Evolutionary conservation across 2,888 invertebrate genomes (phyloP).

Genomic region (Anaspis maculata): DNA sequence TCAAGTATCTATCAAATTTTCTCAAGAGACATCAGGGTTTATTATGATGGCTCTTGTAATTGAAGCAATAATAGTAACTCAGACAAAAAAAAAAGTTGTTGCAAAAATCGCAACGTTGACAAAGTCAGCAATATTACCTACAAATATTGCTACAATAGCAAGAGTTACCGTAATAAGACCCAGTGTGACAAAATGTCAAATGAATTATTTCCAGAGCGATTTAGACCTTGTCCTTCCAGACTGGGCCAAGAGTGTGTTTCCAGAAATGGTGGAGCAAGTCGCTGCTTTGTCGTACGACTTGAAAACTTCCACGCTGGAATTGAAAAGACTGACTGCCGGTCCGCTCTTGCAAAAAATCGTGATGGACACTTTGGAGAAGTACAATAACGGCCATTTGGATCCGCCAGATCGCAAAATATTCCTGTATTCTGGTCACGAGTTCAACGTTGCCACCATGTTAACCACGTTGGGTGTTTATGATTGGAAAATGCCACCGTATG

Average conservation of each 20-base stretch:
- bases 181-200: too few species aligned
- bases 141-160: too few species aligned
- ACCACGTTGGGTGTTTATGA: constrained; percentile 41
- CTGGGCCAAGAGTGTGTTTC: constrained; percentile 31
- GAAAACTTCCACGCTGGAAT: too few species aligned
- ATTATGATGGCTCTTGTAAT: not conserved
- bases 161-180: too few species aligned
- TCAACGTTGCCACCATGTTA: constrained; percentile 44
- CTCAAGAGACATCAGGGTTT: too few species aligned
- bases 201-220: too few species aligned
- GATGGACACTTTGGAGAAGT: constrained; percentile 1
- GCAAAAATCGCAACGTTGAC: too few species aligned
- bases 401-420: constrained; percentile 25
- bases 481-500: constrained; percentile 27
- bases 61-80: not conserved
- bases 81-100: too few species aligned
- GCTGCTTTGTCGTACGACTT: constrained; percentile 31
- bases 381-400: too few species aligned
- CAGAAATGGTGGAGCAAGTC: constrained; percentile 27
- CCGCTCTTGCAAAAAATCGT: constrained; percentile 5
- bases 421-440: constrained; percentile 47
- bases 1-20: too few species aligned
- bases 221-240: constrained; percentile 46
- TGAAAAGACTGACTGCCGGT: constrained; percentile 2
- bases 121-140: too few species aligned